Percentiles rank a stretch among this genome's conserved stretches.
Evolutionary conservation across 2,113 vertebrate species (phyloP).

Genomic region (Rissa tridactyla): DNA sequence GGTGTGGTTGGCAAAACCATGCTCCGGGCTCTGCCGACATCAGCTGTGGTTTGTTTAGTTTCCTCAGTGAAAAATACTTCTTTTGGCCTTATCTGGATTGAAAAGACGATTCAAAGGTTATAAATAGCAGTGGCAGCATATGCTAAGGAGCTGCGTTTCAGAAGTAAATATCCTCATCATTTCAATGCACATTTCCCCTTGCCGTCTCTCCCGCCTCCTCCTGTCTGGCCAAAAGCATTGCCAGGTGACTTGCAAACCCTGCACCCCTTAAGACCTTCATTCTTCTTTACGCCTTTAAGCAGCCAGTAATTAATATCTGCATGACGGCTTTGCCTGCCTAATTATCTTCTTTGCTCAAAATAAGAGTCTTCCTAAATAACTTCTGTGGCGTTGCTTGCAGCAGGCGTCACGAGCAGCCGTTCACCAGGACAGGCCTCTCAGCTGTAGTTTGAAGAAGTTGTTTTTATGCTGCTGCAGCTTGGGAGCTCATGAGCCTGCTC

Average conservation of each 20-base stretch:
- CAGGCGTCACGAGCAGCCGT: neutral
- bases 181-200: neutral
- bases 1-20: neutral
- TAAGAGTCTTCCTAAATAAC: conserved; percentile 56
- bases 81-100: conserved; percentile 32
- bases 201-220: neutral
- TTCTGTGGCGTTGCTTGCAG: neutral
- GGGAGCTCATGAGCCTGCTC: neutral
- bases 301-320: conserved; percentile 47
- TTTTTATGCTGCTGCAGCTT: neutral
- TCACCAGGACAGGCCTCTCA: conserved; percentile 11
- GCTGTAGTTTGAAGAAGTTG: neutral
- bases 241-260: conserved; percentile 7
- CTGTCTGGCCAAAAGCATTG: neutral
- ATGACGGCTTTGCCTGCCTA: conserved; percentile 24
- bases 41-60: neutral
- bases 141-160: neutral
- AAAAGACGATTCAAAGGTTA: conserved; percentile 55
- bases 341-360: conserved; percentile 41
- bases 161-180: conserved; percentile 3
- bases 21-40: neutral
- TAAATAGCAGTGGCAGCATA: conserved; percentile 60
- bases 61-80: neutral
- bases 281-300: neutral
- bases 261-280: neutral